These are phyloP conservation scores for Nylanderia fulva DNA, from an alignment of 1,140 invertebrate species.

Conservation along the genomic window DNA sequence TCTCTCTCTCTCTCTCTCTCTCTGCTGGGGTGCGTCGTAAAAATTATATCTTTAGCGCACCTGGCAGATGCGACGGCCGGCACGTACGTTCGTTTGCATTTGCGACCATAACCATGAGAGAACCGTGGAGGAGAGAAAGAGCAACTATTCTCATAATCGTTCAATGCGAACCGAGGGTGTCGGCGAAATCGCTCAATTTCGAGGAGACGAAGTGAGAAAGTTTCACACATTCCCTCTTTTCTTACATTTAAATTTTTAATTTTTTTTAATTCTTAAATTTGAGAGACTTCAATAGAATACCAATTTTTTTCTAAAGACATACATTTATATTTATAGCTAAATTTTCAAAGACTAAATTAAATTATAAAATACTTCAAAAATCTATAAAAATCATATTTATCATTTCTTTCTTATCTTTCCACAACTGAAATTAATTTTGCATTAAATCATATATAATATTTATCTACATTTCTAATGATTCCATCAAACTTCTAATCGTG, in stretches of 20 bases:
- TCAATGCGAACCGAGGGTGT: neutral
- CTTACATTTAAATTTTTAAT: no score
- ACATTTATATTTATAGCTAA: neutral
- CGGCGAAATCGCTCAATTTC: slow-evolving; percentile 65
- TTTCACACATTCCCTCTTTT: no score
- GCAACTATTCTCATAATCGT: neutral
- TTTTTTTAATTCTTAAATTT: slow-evolving; percentile 6
- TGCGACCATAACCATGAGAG: slow-evolving; percentile 46
- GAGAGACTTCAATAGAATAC: neutral
- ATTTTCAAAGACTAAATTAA: neutral
- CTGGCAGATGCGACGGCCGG: slow-evolving; percentile 45
- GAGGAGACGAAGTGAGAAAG: slow-evolving; percentile 22
- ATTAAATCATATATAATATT: neutral
- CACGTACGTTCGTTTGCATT: slow-evolving; percentile 69
- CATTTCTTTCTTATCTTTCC: no score
- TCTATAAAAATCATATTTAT: neutral
- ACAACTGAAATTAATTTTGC: neutral
- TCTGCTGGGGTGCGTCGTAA: no score
- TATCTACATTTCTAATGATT: neutral
- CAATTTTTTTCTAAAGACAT: neutral
- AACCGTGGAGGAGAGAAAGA: neutral
- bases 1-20: no score
- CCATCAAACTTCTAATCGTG: neutral
- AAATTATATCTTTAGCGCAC: slow-evolving; percentile 71
- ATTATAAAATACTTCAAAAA: no score